Evolutionary conservation across 2,797 vertebrate genomes (phyloP).

Genomic region (Tachyglossus aculeatus): DNA sequence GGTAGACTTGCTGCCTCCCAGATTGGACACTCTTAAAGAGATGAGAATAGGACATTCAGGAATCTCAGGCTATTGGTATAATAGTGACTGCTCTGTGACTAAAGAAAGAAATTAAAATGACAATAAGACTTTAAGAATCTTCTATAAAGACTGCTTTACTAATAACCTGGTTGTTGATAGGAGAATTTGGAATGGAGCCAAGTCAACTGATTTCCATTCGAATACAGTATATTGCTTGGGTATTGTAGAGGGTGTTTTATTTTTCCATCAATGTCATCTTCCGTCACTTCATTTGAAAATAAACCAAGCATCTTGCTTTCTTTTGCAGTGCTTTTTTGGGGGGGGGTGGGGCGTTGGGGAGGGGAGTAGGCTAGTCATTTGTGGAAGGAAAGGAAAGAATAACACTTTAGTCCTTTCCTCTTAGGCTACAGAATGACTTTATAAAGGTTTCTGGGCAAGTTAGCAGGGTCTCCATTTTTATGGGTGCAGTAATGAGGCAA

Average conservation of each 20-base stretch:
- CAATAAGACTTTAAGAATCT: neutral
- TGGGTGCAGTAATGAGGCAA: neutral
- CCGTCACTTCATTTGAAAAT: neutral
- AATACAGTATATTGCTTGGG: neutral
- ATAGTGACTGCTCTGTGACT: neutral
- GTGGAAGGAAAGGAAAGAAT: no score
- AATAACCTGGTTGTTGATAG: neutral
- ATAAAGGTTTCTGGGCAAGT: neutral
- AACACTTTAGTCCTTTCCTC: neutral
- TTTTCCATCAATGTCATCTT: neutral
- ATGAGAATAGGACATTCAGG: no score
- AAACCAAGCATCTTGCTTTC: neutral
- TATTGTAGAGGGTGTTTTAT: neutral
- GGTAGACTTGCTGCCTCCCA: no score
- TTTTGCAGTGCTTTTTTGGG: neutral
- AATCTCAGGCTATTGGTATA: no score
- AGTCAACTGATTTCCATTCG: neutral
- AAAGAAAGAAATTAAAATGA: neutral
- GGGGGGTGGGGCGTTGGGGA: neutral
- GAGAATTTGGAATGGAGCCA: neutral
- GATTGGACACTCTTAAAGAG: no score
- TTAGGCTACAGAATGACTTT: neutral
- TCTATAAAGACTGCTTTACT: neutral
- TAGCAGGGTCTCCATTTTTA: neutral
- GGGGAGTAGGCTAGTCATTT: no score